These are phyloP conservation scores for Mixornis gularis DNA, from an alignment of 2,113 vertebrate species.

Conservation along the genomic window DNA sequence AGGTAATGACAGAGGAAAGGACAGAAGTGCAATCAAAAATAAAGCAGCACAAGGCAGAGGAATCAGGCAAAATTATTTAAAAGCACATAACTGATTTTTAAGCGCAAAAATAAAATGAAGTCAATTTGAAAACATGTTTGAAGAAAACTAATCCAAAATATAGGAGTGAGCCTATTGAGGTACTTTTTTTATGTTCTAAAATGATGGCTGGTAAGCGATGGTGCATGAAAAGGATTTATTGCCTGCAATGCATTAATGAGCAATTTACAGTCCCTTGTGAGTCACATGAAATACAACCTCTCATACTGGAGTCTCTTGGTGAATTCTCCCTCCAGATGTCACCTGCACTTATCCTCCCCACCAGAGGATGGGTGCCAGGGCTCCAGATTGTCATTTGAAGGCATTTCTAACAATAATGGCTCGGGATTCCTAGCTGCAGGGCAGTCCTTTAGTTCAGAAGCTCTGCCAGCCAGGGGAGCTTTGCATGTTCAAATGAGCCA, in stretches of 20 bases:
- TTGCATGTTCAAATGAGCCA: neutral
- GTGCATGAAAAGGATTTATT: slow-evolving; percentile 31
- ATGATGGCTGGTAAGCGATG: neutral
- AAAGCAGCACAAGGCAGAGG: neutral
- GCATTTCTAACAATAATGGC: neutral
- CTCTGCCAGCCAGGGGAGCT: neutral
- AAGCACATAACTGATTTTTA: neutral
- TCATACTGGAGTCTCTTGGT: neutral
- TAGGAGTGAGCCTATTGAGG: neutral
- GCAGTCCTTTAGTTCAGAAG: neutral
- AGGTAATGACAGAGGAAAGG: neutral
- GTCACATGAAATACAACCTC: slow-evolving; percentile 16
- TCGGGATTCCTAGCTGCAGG: neutral
- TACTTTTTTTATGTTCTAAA: neutral
- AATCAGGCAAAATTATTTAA: neutral
- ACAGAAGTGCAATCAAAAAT: neutral
- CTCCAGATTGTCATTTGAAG: slow-evolving; percentile 49
- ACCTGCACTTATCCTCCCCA: neutral
- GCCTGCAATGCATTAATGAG: neutral
- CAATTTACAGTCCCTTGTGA: neutral
- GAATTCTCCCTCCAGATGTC: slow-evolving; percentile 50
- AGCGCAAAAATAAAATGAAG: neutral
- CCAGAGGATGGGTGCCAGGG: neutral
- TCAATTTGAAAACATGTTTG: neutral
- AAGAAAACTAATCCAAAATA: neutral